These are phyloP conservation scores for Pollenia labialis DNA, from an alignment of 2,888 invertebrate genomes.

Conservation along the genomic window DNA sequence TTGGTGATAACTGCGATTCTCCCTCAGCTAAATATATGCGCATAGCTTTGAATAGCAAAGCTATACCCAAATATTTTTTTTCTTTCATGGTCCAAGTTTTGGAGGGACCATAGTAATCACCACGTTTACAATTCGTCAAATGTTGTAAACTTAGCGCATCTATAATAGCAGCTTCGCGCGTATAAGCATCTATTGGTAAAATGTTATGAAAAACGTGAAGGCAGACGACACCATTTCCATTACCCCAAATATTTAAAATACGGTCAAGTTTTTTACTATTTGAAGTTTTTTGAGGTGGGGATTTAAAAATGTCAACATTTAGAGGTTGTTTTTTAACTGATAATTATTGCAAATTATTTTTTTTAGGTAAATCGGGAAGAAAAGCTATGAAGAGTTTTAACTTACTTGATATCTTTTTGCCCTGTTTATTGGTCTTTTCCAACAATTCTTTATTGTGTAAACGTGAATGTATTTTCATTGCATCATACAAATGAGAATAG, in stretches of 20 bases:
- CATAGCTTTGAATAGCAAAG: slow-evolving; percentile 92
- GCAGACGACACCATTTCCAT: slow-evolving; percentile 93
- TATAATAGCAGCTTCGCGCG: slow-evolving; percentile 97
- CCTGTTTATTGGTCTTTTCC: slow-evolving; percentile 56
- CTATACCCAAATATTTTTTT: slow-evolving; percentile 90
- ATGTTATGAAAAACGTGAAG: slow-evolving; percentile 96
- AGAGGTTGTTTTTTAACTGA: slow-evolving; percentile 73
- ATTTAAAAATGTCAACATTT: slow-evolving; percentile 77
- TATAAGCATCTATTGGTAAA: slow-evolving; percentile 95
- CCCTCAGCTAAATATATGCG: slow-evolving; percentile 94
- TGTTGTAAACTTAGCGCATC: slow-evolving; percentile 91
- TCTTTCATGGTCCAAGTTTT: slow-evolving; percentile 90
- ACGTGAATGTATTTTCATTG: slow-evolving; percentile 85
- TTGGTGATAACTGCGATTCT: slow-evolving; percentile 93
- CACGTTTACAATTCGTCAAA: slow-evolving; percentile 91
- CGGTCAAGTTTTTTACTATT: slow-evolving; percentile 87
- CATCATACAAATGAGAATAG: slow-evolving; percentile 95
- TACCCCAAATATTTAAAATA: slow-evolving; percentile 95
- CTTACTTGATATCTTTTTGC: slow-evolving; percentile 73
- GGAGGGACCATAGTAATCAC: slow-evolving; percentile 92
- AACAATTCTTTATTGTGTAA: slow-evolving; percentile 63
- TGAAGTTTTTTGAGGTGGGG: slow-evolving; percentile 75
- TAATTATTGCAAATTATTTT: neutral
- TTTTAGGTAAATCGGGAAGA: neutral
- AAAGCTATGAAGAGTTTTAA: neutral